Percentiles rank a stretch among this genome's conserved stretches.
These are phyloP conservation scores for Pantala flavescens DNA, from an alignment of 1,140 invertebrate species.

Conservation along the genomic window DNA sequence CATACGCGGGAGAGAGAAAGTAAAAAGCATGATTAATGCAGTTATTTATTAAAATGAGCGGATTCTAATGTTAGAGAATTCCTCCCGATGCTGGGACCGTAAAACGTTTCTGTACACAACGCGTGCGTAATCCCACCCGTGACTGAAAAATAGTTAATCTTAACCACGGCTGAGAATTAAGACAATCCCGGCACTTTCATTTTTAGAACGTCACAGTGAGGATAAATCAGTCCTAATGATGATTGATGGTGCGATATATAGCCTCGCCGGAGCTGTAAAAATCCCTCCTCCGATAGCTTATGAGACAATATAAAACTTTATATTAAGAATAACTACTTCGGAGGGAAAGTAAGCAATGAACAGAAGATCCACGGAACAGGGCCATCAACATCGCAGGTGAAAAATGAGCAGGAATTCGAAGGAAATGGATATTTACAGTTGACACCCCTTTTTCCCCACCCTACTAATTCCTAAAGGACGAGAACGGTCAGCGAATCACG, in stretches of 20 bases:
- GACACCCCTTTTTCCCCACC: neutral
- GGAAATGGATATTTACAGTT: constrained; percentile 10
- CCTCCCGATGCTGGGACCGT: too few species aligned
- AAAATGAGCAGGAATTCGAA: neutral
- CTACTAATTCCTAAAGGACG: neutral
- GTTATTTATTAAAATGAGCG: too few species aligned
- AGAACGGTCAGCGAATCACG: neutral
- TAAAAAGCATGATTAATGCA: too few species aligned
- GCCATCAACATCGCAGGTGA: neutral
- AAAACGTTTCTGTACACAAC: too few species aligned
- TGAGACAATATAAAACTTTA: neutral
- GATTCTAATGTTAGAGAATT: too few species aligned
- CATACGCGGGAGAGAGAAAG: too few species aligned
- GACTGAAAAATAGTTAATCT: too few species aligned
- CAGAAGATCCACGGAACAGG: neutral
- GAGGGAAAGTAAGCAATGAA: neutral
- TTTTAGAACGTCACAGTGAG: too few species aligned
- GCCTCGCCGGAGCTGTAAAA: neutral
- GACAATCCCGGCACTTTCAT: too few species aligned
- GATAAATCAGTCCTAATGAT: neutral
- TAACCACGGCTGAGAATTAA: too few species aligned
- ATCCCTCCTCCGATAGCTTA: neutral
- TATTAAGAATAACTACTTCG: neutral
- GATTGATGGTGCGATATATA: neutral
- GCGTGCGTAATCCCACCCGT: too few species aligned